Conservation (phyloP, 2,113 vertebrate species). For the Phycodurus eques region DNA sequence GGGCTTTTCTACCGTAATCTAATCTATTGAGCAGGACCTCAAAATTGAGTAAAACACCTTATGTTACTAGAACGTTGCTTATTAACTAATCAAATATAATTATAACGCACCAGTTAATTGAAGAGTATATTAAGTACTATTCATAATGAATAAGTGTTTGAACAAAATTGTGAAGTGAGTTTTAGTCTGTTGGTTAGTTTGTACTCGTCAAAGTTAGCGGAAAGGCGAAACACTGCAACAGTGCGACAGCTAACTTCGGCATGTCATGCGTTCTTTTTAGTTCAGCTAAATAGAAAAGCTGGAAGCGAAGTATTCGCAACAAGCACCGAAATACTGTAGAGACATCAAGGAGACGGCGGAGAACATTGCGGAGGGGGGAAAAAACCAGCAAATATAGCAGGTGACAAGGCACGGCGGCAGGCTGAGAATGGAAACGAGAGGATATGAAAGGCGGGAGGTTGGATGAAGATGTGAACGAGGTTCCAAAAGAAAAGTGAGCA, state of each 20-base stretch:
- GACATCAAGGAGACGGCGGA: slow-evolving; percentile 35
- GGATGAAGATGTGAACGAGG: slow-evolving; percentile 15
- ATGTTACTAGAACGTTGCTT: too few species aligned
- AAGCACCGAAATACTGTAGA: slow-evolving; percentile 10
- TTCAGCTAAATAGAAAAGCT: neutral
- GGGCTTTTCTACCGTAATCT: too few species aligned
- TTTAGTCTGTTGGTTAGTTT: too few species aligned
- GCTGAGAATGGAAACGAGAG: slow-evolving; percentile 41
- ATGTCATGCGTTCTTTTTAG: neutral
- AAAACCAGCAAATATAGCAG: slow-evolving; percentile 24
- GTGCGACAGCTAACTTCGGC: neutral
- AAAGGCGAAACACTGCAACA: too few species aligned
- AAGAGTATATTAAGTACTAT: too few species aligned
- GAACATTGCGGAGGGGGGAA: neutral
- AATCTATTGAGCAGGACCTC: too few species aligned
- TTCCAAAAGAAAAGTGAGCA: slow-evolving; percentile 1
- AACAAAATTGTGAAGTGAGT: too few species aligned
- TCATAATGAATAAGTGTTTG: too few species aligned
- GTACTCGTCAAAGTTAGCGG: neutral
- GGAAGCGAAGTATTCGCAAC: slow-evolving; percentile 3
- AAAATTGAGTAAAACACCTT: too few species aligned
- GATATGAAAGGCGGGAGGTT: neutral
- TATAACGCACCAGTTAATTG: too few species aligned
- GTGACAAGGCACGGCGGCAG: slow-evolving; percentile 37
- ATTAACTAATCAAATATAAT: too few species aligned